phyloP scores from a whole-genome alignment of 2,797 vertebrate species.

The Pampus argenteus region DNA sequence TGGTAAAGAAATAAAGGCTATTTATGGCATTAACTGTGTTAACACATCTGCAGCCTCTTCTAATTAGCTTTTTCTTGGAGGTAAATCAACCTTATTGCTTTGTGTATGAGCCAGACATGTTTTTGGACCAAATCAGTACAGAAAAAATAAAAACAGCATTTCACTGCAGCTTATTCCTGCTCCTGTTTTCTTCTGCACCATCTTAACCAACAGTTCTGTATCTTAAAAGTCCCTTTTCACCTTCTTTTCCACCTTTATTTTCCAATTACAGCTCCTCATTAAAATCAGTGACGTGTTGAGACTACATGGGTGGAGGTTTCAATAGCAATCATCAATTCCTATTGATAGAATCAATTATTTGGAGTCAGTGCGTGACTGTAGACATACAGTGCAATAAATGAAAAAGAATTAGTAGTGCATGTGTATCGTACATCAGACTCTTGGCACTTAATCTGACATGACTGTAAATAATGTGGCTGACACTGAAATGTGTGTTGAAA shows the following conservation, averaged over 20 bases:
- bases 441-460: slow-evolving; percentile 6
- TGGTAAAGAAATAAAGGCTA: slow-evolving; percentile 22
- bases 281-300: background rate
- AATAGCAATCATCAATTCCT: background rate
- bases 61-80: slow-evolving; percentile 8
- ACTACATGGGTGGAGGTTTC: background rate
- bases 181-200: background rate
- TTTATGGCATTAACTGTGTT: slow-evolving; percentile 28
- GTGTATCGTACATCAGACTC: background rate
- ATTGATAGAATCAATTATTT: background rate
- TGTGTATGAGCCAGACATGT: background rate
- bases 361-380: background rate
- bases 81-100: slow-evolving; percentile 21
- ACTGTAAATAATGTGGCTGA: slow-evolving; percentile 12
- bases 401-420: background rate
- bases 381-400: background rate
- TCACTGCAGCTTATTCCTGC: background rate
- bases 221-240: background rate
- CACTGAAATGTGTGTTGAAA: slow-evolving; percentile 11
- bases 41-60: slow-evolving; percentile 19
- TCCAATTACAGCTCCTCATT: background rate
- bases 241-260: background rate
- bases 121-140: slow-evolving; percentile 9
- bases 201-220: background rate
- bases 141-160: slow-evolving; percentile 4